These are phyloP conservation scores for Nomia melanderi DNA, from an alignment of 1,140 invertebrate species.

Conservation along the genomic window DNA sequence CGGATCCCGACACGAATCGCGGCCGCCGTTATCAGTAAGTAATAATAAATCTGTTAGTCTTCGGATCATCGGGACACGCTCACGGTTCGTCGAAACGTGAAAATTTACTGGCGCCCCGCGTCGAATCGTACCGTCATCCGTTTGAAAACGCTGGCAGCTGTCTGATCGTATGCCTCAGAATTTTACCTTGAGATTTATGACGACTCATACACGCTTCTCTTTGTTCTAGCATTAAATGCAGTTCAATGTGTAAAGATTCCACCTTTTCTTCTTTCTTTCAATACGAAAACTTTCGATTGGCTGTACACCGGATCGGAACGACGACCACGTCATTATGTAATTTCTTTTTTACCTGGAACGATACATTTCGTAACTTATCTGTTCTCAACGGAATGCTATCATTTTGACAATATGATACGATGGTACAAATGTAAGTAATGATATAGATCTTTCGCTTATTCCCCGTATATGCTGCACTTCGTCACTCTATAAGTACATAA, in stretches of 20 bases:
- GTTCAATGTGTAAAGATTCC: slow-evolving; percentile 21
- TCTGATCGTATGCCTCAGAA: slow-evolving; percentile 32
- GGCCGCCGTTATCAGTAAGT: slow-evolving; percentile 46
- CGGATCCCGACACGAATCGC: slow-evolving; percentile 44
- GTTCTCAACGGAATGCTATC: neutral
- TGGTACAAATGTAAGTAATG: too few species aligned
- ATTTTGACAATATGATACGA: too few species aligned
- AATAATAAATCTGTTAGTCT: slow-evolving; percentile 55
- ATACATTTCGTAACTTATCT: neutral
- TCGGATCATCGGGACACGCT: slow-evolving; percentile 47
- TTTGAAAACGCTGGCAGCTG: slow-evolving; percentile 46
- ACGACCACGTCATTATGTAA: too few species aligned
- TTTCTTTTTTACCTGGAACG: neutral
- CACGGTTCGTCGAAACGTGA: slow-evolving; percentile 30
- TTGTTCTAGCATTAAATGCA: slow-evolving; percentile 25
- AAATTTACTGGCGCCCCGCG: slow-evolving; percentile 35
- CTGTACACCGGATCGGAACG: neutral
- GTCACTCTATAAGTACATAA: too few species aligned
- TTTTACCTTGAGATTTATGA: slow-evolving; percentile 46
- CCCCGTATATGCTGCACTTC: too few species aligned
- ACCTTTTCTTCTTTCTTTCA: neutral
- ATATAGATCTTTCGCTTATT: too few species aligned
- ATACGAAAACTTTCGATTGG: slow-evolving; percentile 12
- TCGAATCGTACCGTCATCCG: slow-evolving; percentile 30
- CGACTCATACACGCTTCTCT: slow-evolving; percentile 17